Conservation (phyloP, 2,797 vertebrate species). For the Microctenopoma lineatum region DNA sequence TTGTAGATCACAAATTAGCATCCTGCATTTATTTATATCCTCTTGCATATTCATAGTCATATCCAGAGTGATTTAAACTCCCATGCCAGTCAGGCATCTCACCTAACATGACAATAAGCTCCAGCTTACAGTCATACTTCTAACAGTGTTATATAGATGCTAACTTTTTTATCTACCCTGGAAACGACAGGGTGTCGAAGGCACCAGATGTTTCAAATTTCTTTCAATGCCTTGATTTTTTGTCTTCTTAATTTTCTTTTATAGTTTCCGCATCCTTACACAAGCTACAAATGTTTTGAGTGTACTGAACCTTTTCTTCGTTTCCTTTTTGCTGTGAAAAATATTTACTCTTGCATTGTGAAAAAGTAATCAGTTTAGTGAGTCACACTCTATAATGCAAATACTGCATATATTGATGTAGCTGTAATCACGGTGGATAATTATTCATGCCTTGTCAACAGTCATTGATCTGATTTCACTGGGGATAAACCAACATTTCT, state of each 20-base stretch:
- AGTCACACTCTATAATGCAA: constrained; percentile 62
- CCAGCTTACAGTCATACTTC: constrained; percentile 22
- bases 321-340: constrained; percentile 4
- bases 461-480: constrained; percentile 51
- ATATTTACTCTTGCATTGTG: constrained; percentile 32
- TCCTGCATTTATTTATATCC: constrained; percentile 38
- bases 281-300: not conserved
- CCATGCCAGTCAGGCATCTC: constrained; percentile 22
- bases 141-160: constrained; percentile 8
- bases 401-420: constrained; percentile 36
- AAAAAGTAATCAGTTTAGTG: constrained; percentile 52
- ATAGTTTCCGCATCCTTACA: not conserved
- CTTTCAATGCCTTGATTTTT: not conserved
- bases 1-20: constrained; percentile 43
- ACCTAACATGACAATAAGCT: constrained; percentile 42
- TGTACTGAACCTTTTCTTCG: not conserved
- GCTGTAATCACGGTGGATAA: constrained; percentile 69
- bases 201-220: constrained; percentile 14
- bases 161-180: constrained; percentile 21
- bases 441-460: constrained; percentile 56
- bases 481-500: constrained; percentile 20
- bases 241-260: no score
- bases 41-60: constrained; percentile 54
- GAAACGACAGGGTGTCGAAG: constrained; percentile 1
- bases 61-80: constrained; percentile 37